Evolutionary conservation across 2,888 invertebrate species (phyloP).

Genomic region (Amblyjoppa proteus): DNA sequence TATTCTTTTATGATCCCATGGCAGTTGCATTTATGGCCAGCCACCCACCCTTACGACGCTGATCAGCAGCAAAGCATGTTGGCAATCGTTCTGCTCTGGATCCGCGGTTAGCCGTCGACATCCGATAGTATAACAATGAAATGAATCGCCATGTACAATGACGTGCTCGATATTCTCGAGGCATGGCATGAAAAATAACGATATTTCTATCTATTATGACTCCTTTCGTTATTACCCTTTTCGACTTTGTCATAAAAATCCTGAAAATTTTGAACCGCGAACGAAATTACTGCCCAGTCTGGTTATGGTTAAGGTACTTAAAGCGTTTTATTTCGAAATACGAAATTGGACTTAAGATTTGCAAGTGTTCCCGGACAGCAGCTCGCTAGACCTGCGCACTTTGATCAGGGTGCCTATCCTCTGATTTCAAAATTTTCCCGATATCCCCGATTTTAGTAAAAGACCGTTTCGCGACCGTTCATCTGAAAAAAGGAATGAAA

Average conservation of each 20-base stretch:
- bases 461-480: background rate
- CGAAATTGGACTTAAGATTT: background rate
- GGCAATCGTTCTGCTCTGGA: slow-evolving; percentile 9
- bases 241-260: background rate
- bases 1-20: slow-evolving; percentile 36
- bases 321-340: background rate
- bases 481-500: background rate
- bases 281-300: too few species aligned
- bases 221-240: background rate
- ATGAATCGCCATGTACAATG: slow-evolving; percentile 10
- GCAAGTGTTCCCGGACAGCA: background rate
- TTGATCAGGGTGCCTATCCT: background rate
- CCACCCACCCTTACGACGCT: slow-evolving; percentile 34
- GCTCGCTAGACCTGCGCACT: background rate
- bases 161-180: background rate
- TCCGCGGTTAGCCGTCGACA: slow-evolving; percentile 7
- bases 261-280: background rate
- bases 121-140: slow-evolving; percentile 25
- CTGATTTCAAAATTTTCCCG: background rate
- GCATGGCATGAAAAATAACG: background rate
- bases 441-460: background rate
- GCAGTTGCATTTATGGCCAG: slow-evolving; percentile 16
- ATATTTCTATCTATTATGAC: background rate
- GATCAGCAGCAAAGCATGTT: slow-evolving; percentile 18
- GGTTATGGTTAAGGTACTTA: background rate